Evolutionary conservation across 2,797 vertebrate species (phyloP), one percentile per base, ranked within the genome.

Genomic region (Dipus sagitta): DNA sequence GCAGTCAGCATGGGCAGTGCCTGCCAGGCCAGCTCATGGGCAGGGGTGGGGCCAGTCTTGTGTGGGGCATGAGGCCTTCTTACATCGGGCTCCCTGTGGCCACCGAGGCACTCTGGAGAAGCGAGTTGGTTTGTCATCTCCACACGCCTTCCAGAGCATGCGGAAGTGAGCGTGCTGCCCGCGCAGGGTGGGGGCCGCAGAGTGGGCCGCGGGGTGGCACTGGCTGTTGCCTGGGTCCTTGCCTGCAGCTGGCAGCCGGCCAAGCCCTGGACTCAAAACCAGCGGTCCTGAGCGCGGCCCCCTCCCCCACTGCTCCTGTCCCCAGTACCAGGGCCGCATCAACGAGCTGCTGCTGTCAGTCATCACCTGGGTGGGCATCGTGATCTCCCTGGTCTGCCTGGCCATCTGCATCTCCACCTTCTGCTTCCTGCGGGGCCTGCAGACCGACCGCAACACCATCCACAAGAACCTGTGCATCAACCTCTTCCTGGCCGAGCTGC

Each of bases 381-480:
- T 99, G 95, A 99, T 99, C 98, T 99, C 99, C 32, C 97, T 99
- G 81, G 99, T 99, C 95, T 99, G 99, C 96, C 98, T 99, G 81
- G 99, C 99, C 88, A 99, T 99, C 97, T 99, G 99, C 96, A 99
- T 99, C 98, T 99, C 99, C 85, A 99, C 99, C 74, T 99, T 99
- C 98, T 99, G 99, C 98, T 99, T 99, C 98, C 98, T 99, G 97
- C 98, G 99, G 42, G 99, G 99, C 68, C 98, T 99, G 84, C 99
- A 99, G 98, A 99, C 99, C 0, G 99, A 99, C 98, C 99, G 99
- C 85, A 99, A 99, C 98, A 99, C 99, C 97, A 99, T 99, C 98
- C 99, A 99, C 98, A 99, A 99, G 98, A 99, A 99, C 98, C 99
- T 99, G 68, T 99, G 99, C 97, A 99, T 99, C 98, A 99, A 99